These are phyloP conservation scores for Synaphobranchus kaupii DNA, from an alignment of 2,797 vertebrate genomes.

Conservation along the genomic window DNA sequence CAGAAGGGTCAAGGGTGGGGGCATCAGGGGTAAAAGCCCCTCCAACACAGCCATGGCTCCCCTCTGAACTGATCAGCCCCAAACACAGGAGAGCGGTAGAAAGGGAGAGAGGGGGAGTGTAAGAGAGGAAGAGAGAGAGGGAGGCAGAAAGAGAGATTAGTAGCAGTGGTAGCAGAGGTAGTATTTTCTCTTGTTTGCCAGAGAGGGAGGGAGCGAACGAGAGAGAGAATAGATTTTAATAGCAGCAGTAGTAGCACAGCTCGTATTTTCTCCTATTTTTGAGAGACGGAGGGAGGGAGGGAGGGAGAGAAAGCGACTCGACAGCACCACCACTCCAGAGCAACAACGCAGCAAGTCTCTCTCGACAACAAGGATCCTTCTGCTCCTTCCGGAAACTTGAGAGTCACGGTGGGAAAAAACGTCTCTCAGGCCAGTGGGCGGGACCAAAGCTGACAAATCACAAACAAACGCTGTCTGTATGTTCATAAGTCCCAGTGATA, in stretches of 20 bases:
- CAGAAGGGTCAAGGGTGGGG: constrained; percentile 35
- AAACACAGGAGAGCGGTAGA: not conserved
- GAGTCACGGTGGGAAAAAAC: too few species aligned
- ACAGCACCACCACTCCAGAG: too few species aligned
- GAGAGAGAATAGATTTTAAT: not conserved
- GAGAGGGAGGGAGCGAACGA: not conserved
- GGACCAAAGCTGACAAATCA: not conserved
- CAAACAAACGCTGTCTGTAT: not conserved
- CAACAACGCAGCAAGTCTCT: too few species aligned
- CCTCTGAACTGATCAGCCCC: not conserved
- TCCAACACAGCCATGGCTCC: not conserved
- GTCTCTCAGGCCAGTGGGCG: not conserved
- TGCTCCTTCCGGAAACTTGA: too few species aligned
- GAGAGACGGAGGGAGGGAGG: too few species aligned
- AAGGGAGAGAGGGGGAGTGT: not conserved
- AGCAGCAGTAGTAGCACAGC: not conserved
- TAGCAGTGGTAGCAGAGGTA: too few species aligned
- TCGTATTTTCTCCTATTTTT: not conserved
- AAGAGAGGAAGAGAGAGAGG: not conserved
- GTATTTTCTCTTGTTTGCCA: too few species aligned
- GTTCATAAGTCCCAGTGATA: not conserved
- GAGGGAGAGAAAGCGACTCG: too few species aligned
- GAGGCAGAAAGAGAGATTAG: not conserved
- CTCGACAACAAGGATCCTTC: too few species aligned
- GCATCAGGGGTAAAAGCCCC: constrained; percentile 3